Percentiles rank a stretch among this genome's conserved stretches.
Evolutionary conservation across 92 coral and sea anemone species (phyloP).

Genomic region (Bergia sp.): DNA sequence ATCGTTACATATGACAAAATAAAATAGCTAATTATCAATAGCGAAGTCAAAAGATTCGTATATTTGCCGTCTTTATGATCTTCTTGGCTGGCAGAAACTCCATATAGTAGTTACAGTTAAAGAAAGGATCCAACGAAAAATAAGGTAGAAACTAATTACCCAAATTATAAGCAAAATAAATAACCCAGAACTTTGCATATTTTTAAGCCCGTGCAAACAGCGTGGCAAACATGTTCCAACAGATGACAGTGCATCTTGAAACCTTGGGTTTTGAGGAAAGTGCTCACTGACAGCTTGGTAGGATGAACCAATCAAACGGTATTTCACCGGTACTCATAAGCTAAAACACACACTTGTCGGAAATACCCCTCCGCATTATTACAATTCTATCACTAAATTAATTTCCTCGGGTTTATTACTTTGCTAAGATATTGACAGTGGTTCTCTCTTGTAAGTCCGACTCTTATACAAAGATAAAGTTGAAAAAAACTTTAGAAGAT

Average conservation of each 20-base stretch:
- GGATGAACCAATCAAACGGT: not conserved
- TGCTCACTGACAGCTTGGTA: not conserved
- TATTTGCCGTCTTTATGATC: not conserved
- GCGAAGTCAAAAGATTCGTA: not conserved
- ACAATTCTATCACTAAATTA: not conserved
- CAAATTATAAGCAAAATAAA: not conserved
- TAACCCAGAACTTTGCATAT: not conserved
- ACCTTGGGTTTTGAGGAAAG: not conserved
- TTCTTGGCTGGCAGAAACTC: not conserved
- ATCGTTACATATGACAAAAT: no score
- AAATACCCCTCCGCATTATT: not conserved
- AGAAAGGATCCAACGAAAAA: no score
- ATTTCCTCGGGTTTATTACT: not conserved
- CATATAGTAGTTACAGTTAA: not conserved
- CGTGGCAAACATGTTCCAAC: not conserved
- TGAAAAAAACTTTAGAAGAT: not conserved
- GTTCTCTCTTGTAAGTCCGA: not conserved
- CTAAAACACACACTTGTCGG: constrained; percentile 25
- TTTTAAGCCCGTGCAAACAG: not conserved
- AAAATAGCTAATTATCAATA: not conserved
- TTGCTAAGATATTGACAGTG: not conserved
- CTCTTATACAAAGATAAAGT: not conserved
- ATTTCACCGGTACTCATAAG: not conserved
- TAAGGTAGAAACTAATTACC: not conserved
- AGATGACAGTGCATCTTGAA: constrained; percentile 11